phyloP scores from a whole-genome alignment of 2,113 vertebrate species.

The Spermophilus dauricus region DNA sequence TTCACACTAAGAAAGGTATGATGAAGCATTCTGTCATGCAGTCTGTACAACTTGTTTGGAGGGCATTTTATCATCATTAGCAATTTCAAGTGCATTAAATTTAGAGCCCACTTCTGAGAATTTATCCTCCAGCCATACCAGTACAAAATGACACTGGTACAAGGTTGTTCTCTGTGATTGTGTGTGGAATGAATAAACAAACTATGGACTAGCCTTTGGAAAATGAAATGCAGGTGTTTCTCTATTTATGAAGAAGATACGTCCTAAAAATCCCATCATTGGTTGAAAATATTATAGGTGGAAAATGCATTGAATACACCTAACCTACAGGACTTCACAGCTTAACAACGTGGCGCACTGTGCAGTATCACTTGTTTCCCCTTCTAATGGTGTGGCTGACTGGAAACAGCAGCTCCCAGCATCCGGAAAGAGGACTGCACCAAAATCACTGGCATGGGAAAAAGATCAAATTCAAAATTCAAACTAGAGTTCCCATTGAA shows the following conservation, averaged over 20 bases:
- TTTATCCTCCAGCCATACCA: neutral
- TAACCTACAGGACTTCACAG: no score
- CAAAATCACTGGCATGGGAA: neutral
- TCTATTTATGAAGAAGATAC: neutral
- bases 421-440: neutral
- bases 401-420: neutral
- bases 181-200: no score
- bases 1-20: neutral
- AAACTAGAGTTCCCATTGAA: neutral
- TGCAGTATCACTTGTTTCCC: neutral
- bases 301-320: neutral
- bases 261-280: neutral
- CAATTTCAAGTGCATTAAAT: neutral
- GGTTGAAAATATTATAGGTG: neutral
- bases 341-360: no score
- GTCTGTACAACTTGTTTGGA: neutral
- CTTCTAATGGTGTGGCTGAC: neutral
- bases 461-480: neutral
- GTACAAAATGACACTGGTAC: neutral
- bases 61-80: neutral
- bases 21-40: neutral
- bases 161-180: neutral
- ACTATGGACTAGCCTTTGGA: neutral
- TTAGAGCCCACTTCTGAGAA: neutral
- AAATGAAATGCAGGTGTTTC: neutral